A percentile compares a stretch with the other conserved stretches of the same genome.
Evolutionary conservation across 1,140 invertebrate species (phyloP).

Genomic region (Zeugodacus cucurbitae): DNA sequence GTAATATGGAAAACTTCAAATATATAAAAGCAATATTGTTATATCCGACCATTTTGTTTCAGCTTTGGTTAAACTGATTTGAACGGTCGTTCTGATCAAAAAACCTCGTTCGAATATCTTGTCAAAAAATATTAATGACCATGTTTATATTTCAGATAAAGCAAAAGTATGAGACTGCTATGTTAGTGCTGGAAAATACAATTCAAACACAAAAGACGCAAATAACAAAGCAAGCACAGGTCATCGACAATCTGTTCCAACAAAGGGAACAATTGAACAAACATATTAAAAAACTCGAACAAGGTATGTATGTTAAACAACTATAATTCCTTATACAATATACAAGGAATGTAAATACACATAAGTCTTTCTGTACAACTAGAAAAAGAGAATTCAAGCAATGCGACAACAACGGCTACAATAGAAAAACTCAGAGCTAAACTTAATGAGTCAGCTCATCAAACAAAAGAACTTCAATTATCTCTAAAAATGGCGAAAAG

Average conservation of each 20-base stretch:
- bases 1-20: neutral
- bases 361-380: neutral
- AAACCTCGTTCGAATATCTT: no score
- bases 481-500: slow-evolving; percentile 48
- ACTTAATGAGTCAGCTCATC: slow-evolving; percentile 11
- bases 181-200: slow-evolving; percentile 48
- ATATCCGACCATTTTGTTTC: neutral
- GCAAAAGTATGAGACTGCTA: slow-evolving; percentile 46
- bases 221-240: slow-evolving; percentile 49
- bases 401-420: neutral
- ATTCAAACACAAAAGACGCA: slow-evolving; percentile 48
- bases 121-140: no score
- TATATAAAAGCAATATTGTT: neutral
- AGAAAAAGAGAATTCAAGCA: slow-evolving; percentile 36
- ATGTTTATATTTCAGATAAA: slow-evolving; percentile 45
- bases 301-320: no score
- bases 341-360: neutral
- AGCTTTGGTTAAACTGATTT: neutral
- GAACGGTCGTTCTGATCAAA: neutral
- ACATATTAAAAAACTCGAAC: slow-evolving; percentile 47
- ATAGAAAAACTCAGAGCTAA: slow-evolving; percentile 39
- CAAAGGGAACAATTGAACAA: slow-evolving; percentile 49
- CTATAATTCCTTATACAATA: no score
- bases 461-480: slow-evolving; percentile 50
- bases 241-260: slow-evolving; percentile 52